Percentiles rank a stretch among this genome's conserved stretches.
These are phyloP conservation scores for Symphodus melops DNA, from an alignment of 2,113 vertebrate species.

Conservation along the genomic window DNA sequence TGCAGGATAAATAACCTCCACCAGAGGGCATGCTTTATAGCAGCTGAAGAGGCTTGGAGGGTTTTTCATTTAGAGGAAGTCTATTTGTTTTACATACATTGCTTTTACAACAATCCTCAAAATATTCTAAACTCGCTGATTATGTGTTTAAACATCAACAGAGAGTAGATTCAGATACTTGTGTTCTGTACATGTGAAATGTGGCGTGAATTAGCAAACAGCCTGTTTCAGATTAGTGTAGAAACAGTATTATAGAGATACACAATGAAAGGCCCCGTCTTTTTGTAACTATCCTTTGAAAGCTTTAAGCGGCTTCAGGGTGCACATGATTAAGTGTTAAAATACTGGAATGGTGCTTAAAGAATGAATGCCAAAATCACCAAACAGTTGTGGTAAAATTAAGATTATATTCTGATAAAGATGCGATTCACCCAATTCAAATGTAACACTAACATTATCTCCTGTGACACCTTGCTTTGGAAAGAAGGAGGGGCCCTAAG, in stretches of 20 bases:
- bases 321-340: no score
- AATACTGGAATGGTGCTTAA: no score
- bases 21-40: slow-evolving; percentile 59
- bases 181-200: neutral
- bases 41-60: neutral
- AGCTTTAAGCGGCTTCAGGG: no score
- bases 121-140: neutral
- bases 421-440: neutral
- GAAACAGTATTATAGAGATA: no score
- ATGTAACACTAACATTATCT: neutral
- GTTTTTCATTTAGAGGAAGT: neutral
- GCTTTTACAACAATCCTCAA: neutral
- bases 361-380: no score
- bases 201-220: neutral
- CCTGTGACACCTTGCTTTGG: neutral
- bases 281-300: no score
- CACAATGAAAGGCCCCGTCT: no score
- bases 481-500: neutral
- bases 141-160: neutral
- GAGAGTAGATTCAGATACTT: neutral
- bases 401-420: neutral
- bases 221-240: no score
- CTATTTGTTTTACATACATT: neutral
- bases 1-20: slow-evolving; percentile 18
- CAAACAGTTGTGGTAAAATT: no score